A percentile compares a stretch with the other conserved stretches of the same genome.
Conservation (phyloP, 2,797 vertebrate species). For the Enteromius unitaeniatus region DNA sequence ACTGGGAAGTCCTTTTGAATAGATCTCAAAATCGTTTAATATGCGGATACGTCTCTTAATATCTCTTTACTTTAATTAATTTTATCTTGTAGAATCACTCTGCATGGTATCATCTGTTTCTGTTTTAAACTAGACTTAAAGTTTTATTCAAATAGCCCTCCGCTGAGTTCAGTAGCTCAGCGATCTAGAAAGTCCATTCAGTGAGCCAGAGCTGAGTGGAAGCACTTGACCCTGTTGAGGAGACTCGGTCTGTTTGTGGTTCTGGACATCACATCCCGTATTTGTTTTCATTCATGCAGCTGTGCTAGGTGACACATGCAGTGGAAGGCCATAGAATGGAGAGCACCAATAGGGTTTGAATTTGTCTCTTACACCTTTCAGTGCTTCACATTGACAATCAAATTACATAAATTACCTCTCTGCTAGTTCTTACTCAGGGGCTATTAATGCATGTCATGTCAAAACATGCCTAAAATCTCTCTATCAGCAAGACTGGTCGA, state of each 20-base stretch:
- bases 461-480: constrained; percentile 36
- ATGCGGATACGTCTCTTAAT: background rate
- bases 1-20: constrained; percentile 44
- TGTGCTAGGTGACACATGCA: constrained; percentile 61
- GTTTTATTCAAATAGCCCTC: constrained; percentile 34
- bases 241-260: constrained; percentile 68
- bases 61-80: constrained; percentile 33
- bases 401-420: constrained; percentile 5
- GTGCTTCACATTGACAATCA: background rate
- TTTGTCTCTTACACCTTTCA: background rate
- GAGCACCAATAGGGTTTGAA: constrained; percentile 11
- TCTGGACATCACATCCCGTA: constrained; percentile 56
- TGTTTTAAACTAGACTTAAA: constrained; percentile 22
- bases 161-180: constrained; percentile 29
- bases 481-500: constrained; percentile 25
- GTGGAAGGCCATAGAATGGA: constrained; percentile 31
- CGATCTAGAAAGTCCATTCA: constrained; percentile 19
- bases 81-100: constrained; percentile 36
- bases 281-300: constrained; percentile 58
- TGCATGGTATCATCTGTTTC: background rate
- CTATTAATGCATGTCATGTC: constrained; percentile 24
- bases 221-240: constrained; percentile 68
- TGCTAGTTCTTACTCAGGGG: constrained; percentile 6
- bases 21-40: constrained; percentile 48
- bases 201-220: constrained; percentile 46